Evolutionary conservation across 2,888 invertebrate species (phyloP).

Genomic region (Trichogramma evanescens): DNA sequence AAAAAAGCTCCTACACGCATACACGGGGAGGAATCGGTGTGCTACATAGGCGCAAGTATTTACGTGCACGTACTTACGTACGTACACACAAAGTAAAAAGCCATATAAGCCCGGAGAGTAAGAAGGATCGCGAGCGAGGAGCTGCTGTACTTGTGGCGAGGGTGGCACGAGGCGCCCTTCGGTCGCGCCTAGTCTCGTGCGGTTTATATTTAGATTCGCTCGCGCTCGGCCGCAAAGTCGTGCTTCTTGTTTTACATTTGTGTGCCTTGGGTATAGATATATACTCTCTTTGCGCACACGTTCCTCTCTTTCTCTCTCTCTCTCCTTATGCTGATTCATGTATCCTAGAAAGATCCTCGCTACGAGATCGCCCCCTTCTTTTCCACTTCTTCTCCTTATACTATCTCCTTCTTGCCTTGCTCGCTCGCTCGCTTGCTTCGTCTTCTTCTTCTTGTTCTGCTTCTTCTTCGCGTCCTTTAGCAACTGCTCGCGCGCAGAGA

Average conservation of each 20-base stretch:
- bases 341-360: too few species aligned
- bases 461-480: too few species aligned
- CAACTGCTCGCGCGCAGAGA: neutral
- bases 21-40: too few species aligned
- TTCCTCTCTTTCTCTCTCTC: constrained; percentile 6
- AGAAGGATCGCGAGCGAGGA: constrained; percentile 19
- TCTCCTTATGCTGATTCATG: constrained; percentile 2
- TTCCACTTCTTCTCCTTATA: neutral
- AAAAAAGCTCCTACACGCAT: too few species aligned
- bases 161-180: constrained; percentile 21
- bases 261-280: constrained; percentile 18
- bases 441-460: neutral
- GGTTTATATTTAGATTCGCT: constrained; percentile 39
- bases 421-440: neutral
- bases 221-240: constrained; percentile 25
- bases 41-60: too few species aligned
- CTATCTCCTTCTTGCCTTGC: neutral
- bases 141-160: constrained; percentile 13
- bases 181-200: constrained; percentile 31
- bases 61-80: too few species aligned
- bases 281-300: too few species aligned
- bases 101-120: neutral
- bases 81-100: too few species aligned
- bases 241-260: constrained; percentile 41
- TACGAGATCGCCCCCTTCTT: constrained; percentile 1